Conservation (phyloP, 30 jellyfish, hydroid and myxozoan species). For the Aurelia aurita region DNA sequence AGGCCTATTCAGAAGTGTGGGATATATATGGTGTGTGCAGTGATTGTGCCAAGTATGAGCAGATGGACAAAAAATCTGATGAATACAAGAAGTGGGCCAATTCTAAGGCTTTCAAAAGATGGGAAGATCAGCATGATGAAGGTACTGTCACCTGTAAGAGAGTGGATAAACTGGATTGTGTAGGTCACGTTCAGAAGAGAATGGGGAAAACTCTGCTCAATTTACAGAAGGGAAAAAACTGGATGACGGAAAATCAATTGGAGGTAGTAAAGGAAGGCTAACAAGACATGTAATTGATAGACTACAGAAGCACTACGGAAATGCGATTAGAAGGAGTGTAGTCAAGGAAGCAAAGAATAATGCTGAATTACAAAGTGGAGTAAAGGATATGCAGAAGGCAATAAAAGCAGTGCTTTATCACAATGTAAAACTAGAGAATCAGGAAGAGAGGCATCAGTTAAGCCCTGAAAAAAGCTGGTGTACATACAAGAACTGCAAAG, state of each 20-base stretch:
- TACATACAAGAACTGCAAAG: no score
- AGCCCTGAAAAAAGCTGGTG: no score
- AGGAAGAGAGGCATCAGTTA: no score
- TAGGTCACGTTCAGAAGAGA: slow-evolving; percentile 6
- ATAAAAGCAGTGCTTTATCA: slow-evolving; percentile 6
- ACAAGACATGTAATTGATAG: neutral
- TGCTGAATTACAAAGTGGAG: neutral
- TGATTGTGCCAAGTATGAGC: neutral
- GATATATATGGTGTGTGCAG: neutral
- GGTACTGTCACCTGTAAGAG: neutral
- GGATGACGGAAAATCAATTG: slow-evolving; percentile 12
- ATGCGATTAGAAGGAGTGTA: slow-evolving; percentile 2
- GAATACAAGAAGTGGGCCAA: neutral
- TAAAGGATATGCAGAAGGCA: slow-evolving; percentile 4
- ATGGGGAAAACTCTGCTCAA: neutral
- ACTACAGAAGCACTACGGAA: slow-evolving; percentile 23
- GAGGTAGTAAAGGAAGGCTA: no score
- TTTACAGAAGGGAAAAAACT: neutral
- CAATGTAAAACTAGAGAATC: no score
- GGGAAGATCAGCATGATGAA: slow-evolving; percentile 2
- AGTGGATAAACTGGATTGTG: slow-evolving; percentile 6
- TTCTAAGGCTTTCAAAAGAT: neutral
- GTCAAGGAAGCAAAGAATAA: slow-evolving; percentile 1
- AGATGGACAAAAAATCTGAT: neutral
- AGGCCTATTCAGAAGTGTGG: slow-evolving; percentile 3